Evolutionary conservation across 2,888 invertebrate genomes (phyloP), one percentile per base, ranked within the genome.

Genomic region (Pammene fasciana): DNA sequence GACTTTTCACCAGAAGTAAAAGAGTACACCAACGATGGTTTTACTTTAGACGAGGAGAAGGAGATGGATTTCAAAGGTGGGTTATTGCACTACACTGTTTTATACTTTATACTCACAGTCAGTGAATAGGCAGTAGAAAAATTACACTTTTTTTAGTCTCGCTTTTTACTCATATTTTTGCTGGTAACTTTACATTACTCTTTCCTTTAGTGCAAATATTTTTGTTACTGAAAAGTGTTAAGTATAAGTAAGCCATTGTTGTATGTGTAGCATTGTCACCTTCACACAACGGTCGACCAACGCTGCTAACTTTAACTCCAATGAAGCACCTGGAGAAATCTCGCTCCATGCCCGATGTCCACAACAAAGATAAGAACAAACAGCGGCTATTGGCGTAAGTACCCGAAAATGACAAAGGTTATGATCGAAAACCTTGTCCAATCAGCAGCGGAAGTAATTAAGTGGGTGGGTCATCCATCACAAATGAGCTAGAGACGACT

Each of bases 271-370:
- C 74, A 0, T 9, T 74, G 1, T 74, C 74, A 0, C 75, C 81
- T 0, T 73, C 55, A 18, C 14, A 94, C 5, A 93, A 93, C 67
- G 72, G 0, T 72, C 73, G 9, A 1, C 78, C 82, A 0, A 68
- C 92, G 60, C 81, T 94, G 43, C 77, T 95, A 38, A 86, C 94
- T 0, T 77, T 95, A 36, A 85, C 94, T 0, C 93, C 93, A 0
- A 85, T 86, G 74, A 94, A 94, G 9, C 95, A 96, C 0, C 83
- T 97, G 56, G 96, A 96, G 81, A 97, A 97, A 84, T 96, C 97
- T 0, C 89, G 95, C 14, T 97, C 97, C 0, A 95, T 97, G 95
- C 97, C 97, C 0, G 97, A 97, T 78, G 96, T 97, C 78, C 95
- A 96, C 78, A 95, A 94, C 46, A 95, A 94, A 77, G 93, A 93